These are phyloP conservation scores for Arion vulgaris DNA, from an alignment of 1,140 invertebrate species.

Conservation along the genomic window DNA sequence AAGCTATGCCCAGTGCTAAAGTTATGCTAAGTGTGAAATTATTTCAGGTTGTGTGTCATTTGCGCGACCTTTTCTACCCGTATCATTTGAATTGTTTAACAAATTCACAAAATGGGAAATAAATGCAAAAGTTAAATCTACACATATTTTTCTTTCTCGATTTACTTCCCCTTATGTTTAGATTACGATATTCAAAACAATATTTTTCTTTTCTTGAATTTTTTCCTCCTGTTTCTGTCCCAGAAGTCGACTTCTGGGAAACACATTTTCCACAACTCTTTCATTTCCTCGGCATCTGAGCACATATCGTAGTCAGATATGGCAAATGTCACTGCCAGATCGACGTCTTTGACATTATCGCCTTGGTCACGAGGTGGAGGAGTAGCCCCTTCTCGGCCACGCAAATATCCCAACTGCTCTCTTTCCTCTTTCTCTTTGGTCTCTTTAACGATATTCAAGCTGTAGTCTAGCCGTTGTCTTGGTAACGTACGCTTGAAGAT, in stretches of 20 bases:
- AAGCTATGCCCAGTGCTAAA: too few relatives aligned
- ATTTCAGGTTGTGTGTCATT: too few relatives aligned
- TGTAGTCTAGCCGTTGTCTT: background rate
- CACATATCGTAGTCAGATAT: constrained; percentile 4
- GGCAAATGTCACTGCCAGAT: background rate
- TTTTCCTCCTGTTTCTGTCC: background rate
- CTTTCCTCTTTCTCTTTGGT: background rate
- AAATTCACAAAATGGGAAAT: too few relatives aligned
- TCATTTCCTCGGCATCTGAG: constrained; percentile 11
- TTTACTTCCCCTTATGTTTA: too few relatives aligned
- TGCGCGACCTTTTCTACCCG: too few relatives aligned
- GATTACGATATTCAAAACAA: constrained; percentile 7
- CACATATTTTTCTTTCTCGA: too few relatives aligned
- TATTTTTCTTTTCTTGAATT: constrained; percentile 3
- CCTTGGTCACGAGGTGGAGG: background rate
- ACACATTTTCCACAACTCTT: constrained; percentile 5
- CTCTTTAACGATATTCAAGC: background rate
- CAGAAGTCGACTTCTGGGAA: constrained; percentile 24
- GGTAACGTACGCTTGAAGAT: constrained; percentile 16
- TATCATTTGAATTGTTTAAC: too few relatives aligned
- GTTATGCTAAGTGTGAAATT: too few relatives aligned
- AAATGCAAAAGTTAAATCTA: too few relatives aligned
- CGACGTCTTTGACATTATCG: background rate
- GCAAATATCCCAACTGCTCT: constrained; percentile 1
- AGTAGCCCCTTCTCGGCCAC: background rate